Evolutionary conservation across 2,113 vertebrate genomes (phyloP).

Genomic region (human (Homo sapiens)): DNA sequence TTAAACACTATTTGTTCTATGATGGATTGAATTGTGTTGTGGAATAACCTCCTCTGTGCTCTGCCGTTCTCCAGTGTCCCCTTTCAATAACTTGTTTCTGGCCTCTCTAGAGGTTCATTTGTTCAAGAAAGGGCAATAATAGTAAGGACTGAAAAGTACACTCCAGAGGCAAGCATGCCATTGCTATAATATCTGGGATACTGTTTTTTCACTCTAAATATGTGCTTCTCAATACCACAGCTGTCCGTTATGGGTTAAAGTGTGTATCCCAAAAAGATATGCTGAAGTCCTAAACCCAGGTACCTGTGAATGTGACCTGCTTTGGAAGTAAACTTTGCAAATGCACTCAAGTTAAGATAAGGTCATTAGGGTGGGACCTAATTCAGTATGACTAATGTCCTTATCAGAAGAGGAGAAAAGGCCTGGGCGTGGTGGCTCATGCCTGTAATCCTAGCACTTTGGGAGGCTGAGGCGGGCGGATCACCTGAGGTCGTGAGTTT

Average conservation of each 20-base stretch:
- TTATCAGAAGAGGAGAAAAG: background rate
- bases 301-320: background rate
- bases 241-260: background rate
- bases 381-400: background rate
- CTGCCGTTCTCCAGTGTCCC: background rate
- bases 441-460: no score
- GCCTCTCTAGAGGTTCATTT: background rate
- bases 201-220: background rate
- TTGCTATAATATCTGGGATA: no score
- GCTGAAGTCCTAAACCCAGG: background rate
- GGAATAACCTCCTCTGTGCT: background rate
- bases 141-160: background rate
- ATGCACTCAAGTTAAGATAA: background rate
- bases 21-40: background rate
- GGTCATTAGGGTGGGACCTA: background rate
- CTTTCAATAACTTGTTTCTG: background rate
- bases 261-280: background rate
- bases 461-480: no score
- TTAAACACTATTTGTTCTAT: conserved; percentile 23
- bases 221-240: background rate
- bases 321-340: background rate
- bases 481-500: no score
- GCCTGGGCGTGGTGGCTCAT: no score
- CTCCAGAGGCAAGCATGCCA: background rate
- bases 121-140: background rate